Conservation (phyloP, 2,888 invertebrate species). For the Nymphalis polychloros region DNA sequence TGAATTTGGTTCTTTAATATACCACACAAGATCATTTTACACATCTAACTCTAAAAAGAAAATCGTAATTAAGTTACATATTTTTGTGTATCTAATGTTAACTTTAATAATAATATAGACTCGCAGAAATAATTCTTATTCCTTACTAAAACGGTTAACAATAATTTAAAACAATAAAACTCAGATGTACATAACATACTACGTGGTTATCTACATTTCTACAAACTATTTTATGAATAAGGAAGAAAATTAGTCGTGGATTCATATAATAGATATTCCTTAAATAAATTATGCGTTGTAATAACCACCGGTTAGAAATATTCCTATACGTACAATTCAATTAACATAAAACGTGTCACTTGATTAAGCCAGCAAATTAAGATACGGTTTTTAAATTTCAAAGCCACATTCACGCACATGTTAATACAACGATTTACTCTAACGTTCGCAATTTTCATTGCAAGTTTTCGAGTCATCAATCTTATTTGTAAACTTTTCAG, state of each 20-base stretch:
- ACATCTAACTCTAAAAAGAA: slow-evolving; percentile 49
- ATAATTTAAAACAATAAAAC: slow-evolving; percentile 38
- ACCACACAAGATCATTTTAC: slow-evolving; percentile 63
- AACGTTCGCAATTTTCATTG: slow-evolving; percentile 29
- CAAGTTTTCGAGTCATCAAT: slow-evolving; percentile 24
- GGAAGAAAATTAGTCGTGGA: slow-evolving; percentile 47
- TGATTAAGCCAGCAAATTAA: slow-evolving; percentile 33
- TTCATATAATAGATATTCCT: slow-evolving; percentile 58
- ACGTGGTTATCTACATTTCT: slow-evolving; percentile 78
- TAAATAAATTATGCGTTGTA: slow-evolving; percentile 68
- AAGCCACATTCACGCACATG: slow-evolving; percentile 46
- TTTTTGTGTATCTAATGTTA: slow-evolving; percentile 32
- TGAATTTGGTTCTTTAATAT: slow-evolving; percentile 76
- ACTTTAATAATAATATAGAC: slow-evolving; percentile 30
- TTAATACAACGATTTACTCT: slow-evolving; percentile 35
- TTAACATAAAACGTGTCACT: slow-evolving; percentile 25
- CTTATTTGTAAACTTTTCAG: slow-evolving; percentile 24
- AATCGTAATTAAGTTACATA: slow-evolving; percentile 45
- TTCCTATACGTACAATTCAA: slow-evolving; percentile 48
- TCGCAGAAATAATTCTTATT: slow-evolving; percentile 25
- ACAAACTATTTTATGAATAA: slow-evolving; percentile 57
- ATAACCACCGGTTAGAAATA: slow-evolving; percentile 52
- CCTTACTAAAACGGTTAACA: slow-evolving; percentile 31
- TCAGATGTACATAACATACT: slow-evolving; percentile 51
- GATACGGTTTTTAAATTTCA: slow-evolving; percentile 35